Percentiles rank a stretch among this genome's conserved stretches.
phyloP scores from a whole-genome alignment of 2,113 vertebrate genomes.

The Larimichthys crocea region DNA sequence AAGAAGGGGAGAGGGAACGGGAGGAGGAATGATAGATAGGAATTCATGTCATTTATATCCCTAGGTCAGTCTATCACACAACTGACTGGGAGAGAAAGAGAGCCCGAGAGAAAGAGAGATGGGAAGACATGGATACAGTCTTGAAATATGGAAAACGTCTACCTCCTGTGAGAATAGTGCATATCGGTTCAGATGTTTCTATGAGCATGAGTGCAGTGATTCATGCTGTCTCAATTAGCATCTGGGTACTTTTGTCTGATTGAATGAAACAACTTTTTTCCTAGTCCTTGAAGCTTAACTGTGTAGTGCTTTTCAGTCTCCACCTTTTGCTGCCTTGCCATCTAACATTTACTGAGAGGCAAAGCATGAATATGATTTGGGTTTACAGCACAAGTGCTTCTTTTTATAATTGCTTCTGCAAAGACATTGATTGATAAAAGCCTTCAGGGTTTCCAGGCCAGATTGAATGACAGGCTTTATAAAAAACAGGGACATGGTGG shows the following conservation, averaged over 20 bases:
- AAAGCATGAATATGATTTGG: slow-evolving; percentile 59
- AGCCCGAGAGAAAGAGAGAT: slow-evolving; percentile 42
- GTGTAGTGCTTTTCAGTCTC: slow-evolving; percentile 64
- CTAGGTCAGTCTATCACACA: slow-evolving; percentile 71
- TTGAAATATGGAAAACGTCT: slow-evolving; percentile 34
- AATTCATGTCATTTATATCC: slow-evolving; percentile 78
- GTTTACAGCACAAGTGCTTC: slow-evolving; percentile 55
- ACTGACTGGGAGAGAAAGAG: slow-evolving; percentile 44
- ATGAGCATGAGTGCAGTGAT: slow-evolving; percentile 33
- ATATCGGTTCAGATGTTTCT: slow-evolving; percentile 7
- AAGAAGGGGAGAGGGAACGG: slow-evolving; percentile 58
- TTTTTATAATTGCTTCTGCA: slow-evolving; percentile 67
- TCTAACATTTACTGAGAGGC: slow-evolving; percentile 53
- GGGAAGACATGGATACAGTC: slow-evolving; percentile 13
- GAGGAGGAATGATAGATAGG: slow-evolving; percentile 76
- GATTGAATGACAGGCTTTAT: slow-evolving; percentile 38
- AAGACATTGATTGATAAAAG: slow-evolving; percentile 63
- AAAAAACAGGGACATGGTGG: slow-evolving; percentile 23
- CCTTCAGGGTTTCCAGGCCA: slow-evolving; percentile 36
- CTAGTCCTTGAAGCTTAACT: slow-evolving; percentile 60
- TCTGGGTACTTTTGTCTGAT: slow-evolving; percentile 41
- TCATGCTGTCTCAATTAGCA: slow-evolving; percentile 56
- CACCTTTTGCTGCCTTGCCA: slow-evolving; percentile 45
- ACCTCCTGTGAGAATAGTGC: slow-evolving; percentile 3
- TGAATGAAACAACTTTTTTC: slow-evolving; percentile 48